Percentiles rank a stretch among this genome's conserved stretches.
Conservation (phyloP, 2,797 vertebrate species). For the Orestias chungarensis region DNA sequence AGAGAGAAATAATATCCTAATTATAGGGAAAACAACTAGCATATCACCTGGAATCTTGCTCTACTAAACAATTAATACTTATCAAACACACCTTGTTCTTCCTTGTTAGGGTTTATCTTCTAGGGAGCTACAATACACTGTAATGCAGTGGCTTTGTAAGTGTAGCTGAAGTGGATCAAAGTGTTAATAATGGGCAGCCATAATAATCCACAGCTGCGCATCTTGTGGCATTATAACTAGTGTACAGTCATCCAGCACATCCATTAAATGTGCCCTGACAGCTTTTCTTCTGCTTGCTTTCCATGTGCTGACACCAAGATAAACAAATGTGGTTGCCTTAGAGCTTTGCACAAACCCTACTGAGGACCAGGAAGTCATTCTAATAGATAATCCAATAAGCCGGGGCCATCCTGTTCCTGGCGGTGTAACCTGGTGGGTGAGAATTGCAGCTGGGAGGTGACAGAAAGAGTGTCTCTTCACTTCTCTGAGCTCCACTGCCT, state of each 20-base stretch:
- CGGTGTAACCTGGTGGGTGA: constrained; percentile 60
- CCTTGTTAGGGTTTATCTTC: not conserved
- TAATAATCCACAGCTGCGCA: constrained; percentile 3
- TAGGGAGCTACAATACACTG: not conserved
- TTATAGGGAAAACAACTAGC: not conserved
- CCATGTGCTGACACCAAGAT: constrained; percentile 35
- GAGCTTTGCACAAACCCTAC: constrained; percentile 33
- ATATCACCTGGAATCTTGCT: not conserved
- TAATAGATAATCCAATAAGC: constrained; percentile 70
- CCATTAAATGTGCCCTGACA: constrained; percentile 10
- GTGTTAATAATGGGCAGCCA: not conserved
- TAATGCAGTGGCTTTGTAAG: not conserved
- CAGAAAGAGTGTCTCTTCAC: constrained; percentile 72
- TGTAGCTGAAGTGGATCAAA: constrained; percentile 1
- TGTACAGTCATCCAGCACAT: constrained; percentile 1
- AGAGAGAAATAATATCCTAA: not conserved
- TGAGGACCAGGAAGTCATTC: constrained; percentile 60
- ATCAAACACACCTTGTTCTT: not conserved
- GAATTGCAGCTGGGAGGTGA: constrained; percentile 64
- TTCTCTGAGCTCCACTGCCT: constrained; percentile 53
- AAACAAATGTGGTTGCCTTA: constrained; percentile 52
- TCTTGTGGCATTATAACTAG: not conserved
- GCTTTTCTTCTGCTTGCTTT: constrained; percentile 20
- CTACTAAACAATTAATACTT: not conserved
- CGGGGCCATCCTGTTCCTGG: constrained; percentile 66